Percentiles rank a stretch among this genome's conserved stretches.
These are phyloP conservation scores for Desmodus rotundus DNA, from an alignment of 2,113 vertebrate species.

Conservation along the genomic window DNA sequence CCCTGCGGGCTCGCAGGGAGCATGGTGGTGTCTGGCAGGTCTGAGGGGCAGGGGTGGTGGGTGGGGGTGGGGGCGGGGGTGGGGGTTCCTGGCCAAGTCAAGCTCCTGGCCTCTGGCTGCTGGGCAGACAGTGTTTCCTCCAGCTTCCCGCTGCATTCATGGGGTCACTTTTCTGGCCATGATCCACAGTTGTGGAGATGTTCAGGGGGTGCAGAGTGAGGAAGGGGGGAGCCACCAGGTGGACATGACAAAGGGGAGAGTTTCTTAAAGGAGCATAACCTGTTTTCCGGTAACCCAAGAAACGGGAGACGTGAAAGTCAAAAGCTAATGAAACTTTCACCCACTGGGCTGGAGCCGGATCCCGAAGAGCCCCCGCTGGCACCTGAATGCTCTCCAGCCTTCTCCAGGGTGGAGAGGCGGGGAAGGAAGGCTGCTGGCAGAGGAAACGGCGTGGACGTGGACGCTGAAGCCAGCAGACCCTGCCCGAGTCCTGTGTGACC, in stretches of 20 bases:
- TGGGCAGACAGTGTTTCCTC: not conserved
- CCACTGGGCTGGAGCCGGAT: not conserved
- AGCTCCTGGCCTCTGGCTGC: not conserved
- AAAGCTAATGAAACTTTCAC: not conserved
- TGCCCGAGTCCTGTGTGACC: not conserved
- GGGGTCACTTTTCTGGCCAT: not conserved
- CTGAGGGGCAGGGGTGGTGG: not conserved
- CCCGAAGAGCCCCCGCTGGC: not conserved
- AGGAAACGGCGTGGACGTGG: not conserved
- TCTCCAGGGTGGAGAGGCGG: not conserved
- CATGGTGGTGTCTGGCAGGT: not conserved
- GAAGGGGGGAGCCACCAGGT: not conserved
- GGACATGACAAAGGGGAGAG: not conserved
- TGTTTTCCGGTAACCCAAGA: not conserved
- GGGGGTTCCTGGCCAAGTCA: not conserved
- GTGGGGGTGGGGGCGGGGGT: too few species aligned
- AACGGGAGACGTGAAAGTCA: not conserved
- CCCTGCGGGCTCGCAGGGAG: not conserved
- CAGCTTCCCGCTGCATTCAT: not conserved
- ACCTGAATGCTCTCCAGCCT: not conserved
- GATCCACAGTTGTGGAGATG: not conserved
- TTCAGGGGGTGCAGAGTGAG: not conserved
- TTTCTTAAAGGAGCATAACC: conserved; percentile 7
- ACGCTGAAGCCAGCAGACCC: not conserved
- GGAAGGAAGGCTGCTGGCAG: not conserved